phyloP scores from a whole-genome alignment of 2,888 invertebrate genomes.

The Apoderus coryli region DNA sequence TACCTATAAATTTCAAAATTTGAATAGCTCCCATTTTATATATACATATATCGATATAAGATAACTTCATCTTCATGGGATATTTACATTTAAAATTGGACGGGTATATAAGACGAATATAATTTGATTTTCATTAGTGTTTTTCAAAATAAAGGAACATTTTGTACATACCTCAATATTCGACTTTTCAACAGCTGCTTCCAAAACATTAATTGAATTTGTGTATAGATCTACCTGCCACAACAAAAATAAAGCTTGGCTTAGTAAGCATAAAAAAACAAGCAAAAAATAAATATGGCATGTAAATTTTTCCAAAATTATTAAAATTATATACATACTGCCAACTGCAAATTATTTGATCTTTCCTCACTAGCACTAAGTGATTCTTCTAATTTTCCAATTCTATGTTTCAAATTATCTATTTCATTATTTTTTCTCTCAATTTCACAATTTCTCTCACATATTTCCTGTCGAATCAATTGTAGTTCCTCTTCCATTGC shows the following conservation, averaged over 20 bases:
- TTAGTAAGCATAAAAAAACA: slow-evolving; percentile 9
- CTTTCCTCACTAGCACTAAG: slow-evolving; percentile 24
- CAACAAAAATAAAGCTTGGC: slow-evolving; percentile 11
- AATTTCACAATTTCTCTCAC: slow-evolving; percentile 16
- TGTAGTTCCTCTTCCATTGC: slow-evolving; percentile 21
- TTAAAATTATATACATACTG: slow-evolving; percentile 26
- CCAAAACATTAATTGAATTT: slow-evolving; percentile 28
- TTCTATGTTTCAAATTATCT: slow-evolving; percentile 23
- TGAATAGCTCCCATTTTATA: too few relatives aligned
- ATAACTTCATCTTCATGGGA: too few relatives aligned
- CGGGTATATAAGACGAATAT: too few relatives aligned
- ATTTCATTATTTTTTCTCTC: slow-evolving; percentile 22
- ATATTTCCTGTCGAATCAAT: slow-evolving; percentile 14
- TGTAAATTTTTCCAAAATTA: too few relatives aligned
- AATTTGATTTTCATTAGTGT: too few relatives aligned
- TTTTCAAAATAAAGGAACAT: too few relatives aligned
- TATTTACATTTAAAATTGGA: too few relatives aligned
- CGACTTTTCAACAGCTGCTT: slow-evolving; percentile 25
- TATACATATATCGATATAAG: too few relatives aligned
- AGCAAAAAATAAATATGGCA: neutral
- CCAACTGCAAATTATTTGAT: slow-evolving; percentile 26
- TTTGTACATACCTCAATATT: slow-evolving; percentile 28
- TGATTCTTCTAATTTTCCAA: slow-evolving; percentile 24
- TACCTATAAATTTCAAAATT: too few relatives aligned
- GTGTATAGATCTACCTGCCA: slow-evolving; percentile 28